phyloP scores from a whole-genome alignment of 2,888 invertebrate genomes.

The Diaperis boleti region DNA sequence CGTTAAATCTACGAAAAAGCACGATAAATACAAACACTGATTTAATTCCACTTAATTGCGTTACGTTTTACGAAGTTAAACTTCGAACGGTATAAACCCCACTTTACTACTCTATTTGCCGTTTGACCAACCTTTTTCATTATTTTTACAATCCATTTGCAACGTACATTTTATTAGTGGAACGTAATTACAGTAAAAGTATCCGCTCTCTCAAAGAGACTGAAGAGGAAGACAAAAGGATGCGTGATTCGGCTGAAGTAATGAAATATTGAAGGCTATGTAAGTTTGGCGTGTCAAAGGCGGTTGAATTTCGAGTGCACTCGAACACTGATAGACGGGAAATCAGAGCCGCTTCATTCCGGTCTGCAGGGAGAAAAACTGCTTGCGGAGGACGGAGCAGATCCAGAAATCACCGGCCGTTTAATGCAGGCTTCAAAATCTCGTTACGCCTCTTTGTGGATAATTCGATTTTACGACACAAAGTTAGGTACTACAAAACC shows the following conservation, averaged over 20 bases:
- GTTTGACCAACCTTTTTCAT: conserved; percentile 20
- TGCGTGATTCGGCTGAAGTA: conserved; percentile 18
- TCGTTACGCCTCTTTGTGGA: conserved; percentile 36
- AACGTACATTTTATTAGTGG: conserved; percentile 9
- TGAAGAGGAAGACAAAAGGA: conserved; percentile 8
- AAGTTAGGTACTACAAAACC: conserved; percentile 7
- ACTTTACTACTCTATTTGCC: conserved; percentile 41
- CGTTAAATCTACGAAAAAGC: conserved; percentile 46
- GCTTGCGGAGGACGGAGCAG: conserved; percentile 16
- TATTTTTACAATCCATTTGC: conserved; percentile 31
- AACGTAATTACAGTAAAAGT: conserved; percentile 23
- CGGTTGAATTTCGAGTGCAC: conserved; percentile 22
- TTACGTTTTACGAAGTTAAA: conserved; percentile 35
- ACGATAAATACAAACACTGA: conserved; percentile 48
- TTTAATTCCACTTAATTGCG: conserved; percentile 46
- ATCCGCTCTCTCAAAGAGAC: not conserved
- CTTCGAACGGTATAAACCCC: conserved; percentile 31
- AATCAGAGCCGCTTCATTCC: conserved; percentile 34
- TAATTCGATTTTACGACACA: conserved; percentile 29
- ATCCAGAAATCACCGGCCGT: conserved; percentile 25
- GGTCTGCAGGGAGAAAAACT: conserved; percentile 25
- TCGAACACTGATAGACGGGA: conserved; percentile 26
- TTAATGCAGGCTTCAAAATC: conserved; percentile 28
- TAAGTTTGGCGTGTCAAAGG: conserved; percentile 34
- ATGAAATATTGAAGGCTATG: conserved; percentile 33